phyloP scores from a whole-genome alignment of 2,113 vertebrate genomes.

The Megaleporinus macrocephalus region DNA sequence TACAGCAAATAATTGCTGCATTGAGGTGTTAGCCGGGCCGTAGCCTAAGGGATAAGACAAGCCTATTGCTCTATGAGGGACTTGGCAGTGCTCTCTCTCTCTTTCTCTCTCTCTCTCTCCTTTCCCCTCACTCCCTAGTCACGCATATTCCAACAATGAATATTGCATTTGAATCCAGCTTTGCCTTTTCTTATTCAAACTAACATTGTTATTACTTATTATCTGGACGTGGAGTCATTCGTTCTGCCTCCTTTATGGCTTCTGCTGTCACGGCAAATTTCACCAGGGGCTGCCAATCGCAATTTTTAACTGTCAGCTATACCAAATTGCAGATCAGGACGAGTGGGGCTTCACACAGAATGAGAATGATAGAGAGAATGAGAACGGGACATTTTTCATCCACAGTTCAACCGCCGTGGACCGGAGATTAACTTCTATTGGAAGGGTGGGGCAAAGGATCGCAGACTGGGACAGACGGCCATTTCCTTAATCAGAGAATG shows the following conservation, averaged over 20 bases:
- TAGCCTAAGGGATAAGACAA: conserved; percentile 95
- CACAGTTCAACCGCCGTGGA: conserved; percentile 72
- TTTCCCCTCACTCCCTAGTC: conserved; percentile 87
- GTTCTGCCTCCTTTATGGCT: conserved; percentile 91
- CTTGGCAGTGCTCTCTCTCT: conserved; percentile 77
- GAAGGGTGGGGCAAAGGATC: conserved; percentile 23
- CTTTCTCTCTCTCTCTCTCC: conserved; percentile 78
- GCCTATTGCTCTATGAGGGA: conserved; percentile 92
- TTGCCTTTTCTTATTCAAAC: conserved; percentile 92
- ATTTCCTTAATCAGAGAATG: conserved; percentile 11
- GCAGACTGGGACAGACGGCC: not conserved
- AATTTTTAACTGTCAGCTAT: conserved; percentile 97
- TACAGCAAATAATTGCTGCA: conserved; percentile 97
- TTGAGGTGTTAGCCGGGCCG: conserved; percentile 91
- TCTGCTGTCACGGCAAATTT: conserved; percentile 89
- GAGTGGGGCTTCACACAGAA: conserved; percentile 80
- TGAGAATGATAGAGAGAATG: conserved; percentile 75
- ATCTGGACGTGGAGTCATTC: conserved; percentile 93
- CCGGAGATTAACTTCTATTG: conserved; percentile 61
- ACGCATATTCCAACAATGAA: conserved; percentile 98
- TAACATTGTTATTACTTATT: conserved; percentile 99
- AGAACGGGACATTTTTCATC: conserved; percentile 79
- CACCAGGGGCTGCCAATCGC: conserved; percentile 87
- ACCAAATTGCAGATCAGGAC: conserved; percentile 87
- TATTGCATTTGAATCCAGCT: conserved; percentile 96